Base-by-base conservation (phyloP, 1,140 invertebrate species). In the Periplaneta americana region DNA sequence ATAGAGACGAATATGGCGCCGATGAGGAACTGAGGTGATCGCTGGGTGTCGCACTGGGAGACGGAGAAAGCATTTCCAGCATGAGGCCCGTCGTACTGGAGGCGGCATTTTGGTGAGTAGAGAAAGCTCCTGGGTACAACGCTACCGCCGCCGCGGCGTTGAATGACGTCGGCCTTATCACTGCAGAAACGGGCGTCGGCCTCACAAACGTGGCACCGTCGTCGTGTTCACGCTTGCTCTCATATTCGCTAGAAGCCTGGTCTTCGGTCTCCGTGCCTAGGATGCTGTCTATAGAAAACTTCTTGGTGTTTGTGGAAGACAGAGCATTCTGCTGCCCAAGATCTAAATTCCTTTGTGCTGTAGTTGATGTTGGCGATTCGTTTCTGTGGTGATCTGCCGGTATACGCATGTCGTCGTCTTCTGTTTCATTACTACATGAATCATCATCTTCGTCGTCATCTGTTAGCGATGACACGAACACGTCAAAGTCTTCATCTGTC, bases 201-300 rank as follows among this genome's bases (percentile, higher is more conserved):
- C 77, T 11, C 35, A 78, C 77, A 32, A 78, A 78, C 35, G 22
- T 66, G 1, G 4, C 48, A 8, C 22, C 48, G 48, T 66, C 48
- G 28, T 66, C 48, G 22, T 8, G 48, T 28, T n/a, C 48, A 9
- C n/a, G 48, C 28, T 66, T 66, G 11, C 28, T 66, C 22, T 66
- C 22, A 28, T 66, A 28, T 28, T 28, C 48, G 28, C 22, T 31
- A n/a, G 22, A 9, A 28, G 10, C 1, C 35, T 17, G 35, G 34
- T 5, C n/a, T 4, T 32, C 77, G 5, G 13, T 11, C 28, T 48
- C 39, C 18, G 33, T 74, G 4, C 79, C 79, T 34, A 80, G 37
- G 37, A 80, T 80, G 28, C 79, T 80, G n/a, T 74, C 79, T 80
- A 80, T 80, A 8, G 79, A 80, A 32, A 80, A 80, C 10, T 48